Conservation (phyloP, 2,888 invertebrate genomes). For the Phengaris alcon region DNA sequence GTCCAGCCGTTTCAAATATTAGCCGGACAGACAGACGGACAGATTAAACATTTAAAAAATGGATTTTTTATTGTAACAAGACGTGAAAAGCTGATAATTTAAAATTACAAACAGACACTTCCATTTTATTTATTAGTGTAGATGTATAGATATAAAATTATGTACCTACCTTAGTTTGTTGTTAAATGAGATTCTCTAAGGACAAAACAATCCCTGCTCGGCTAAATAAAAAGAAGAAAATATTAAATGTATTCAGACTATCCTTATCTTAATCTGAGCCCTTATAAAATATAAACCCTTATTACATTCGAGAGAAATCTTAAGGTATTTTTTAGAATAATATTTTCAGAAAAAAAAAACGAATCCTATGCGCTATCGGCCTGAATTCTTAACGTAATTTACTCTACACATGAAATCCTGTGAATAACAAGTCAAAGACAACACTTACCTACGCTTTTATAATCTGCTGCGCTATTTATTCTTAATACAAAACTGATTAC, state of each 20-base stretch:
- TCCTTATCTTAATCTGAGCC: conserved; percentile 1
- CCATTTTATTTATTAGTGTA: no score
- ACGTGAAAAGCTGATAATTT: no score
- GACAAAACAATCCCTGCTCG: background rate
- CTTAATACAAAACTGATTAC: background rate
- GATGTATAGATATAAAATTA: background rate
- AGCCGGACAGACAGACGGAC: no score
- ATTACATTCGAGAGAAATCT: background rate
- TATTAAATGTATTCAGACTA: conserved; percentile 1
- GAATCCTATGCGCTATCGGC: background rate
- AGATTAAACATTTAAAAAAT: no score
- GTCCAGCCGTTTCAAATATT: no score
- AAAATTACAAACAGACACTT: no score
- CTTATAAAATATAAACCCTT: conserved; percentile 13
- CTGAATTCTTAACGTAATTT: background rate
- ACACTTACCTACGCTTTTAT: conserved; percentile 26
- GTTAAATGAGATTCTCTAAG: background rate
- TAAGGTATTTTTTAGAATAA: background rate
- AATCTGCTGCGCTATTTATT: background rate
- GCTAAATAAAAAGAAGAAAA: background rate
- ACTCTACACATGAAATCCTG: background rate
- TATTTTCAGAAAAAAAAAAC: background rate
- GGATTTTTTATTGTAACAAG: no score
- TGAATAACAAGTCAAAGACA: conserved; percentile 34
- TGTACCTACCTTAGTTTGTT: background rate